Percentiles rank a stretch among this genome's conserved stretches.
phyloP scores from a whole-genome alignment of 2,888 invertebrate species.

The Xanthia togata region DNA sequence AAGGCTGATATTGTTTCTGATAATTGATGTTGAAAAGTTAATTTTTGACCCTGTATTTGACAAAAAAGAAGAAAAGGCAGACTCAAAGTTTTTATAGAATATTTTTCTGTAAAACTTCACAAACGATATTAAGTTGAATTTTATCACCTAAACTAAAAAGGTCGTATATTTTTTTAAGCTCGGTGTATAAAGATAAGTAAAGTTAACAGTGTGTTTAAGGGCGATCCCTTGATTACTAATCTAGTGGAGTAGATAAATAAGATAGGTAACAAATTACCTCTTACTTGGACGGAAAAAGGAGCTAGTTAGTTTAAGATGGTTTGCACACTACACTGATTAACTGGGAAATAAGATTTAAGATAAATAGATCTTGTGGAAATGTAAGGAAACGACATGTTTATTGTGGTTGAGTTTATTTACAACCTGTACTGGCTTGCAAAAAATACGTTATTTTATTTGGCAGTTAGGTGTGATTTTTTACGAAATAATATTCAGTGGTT shows the following conservation, averaged over 20 bases:
- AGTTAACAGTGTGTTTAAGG: slow-evolving; percentile 36
- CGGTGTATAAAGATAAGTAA: slow-evolving; percentile 15
- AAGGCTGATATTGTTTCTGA: slow-evolving; percentile 24
- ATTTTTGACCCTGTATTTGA: not conserved
- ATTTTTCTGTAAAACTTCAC: slow-evolving; percentile 5
- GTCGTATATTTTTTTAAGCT: slow-evolving; percentile 15
- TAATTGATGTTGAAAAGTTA: slow-evolving; percentile 13
- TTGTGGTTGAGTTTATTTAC: not conserved
- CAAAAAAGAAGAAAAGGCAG: not conserved
- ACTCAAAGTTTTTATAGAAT: not conserved
- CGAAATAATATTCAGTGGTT: not conserved
- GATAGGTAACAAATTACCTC: slow-evolving; percentile 56
- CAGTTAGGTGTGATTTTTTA: no score
- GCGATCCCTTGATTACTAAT: slow-evolving; percentile 52
- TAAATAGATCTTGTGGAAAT: slow-evolving; percentile 16
- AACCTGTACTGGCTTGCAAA: not conserved
- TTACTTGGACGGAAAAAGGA: slow-evolving; percentile 37
- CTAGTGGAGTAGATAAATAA: slow-evolving; percentile 57
- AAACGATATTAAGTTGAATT: slow-evolving; percentile 1
- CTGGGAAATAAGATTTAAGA: slow-evolving; percentile 15
- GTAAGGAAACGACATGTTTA: not conserved
- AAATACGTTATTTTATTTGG: not conserved
- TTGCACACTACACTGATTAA: slow-evolving; percentile 41
- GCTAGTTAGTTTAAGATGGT: slow-evolving; percentile 42
- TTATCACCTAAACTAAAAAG: slow-evolving; percentile 26